A percentile compares a stretch with the other conserved stretches of the same genome.
phyloP scores from a whole-genome alignment of 2,888 invertebrate genomes.

The Allophyes oxyacanthae region DNA sequence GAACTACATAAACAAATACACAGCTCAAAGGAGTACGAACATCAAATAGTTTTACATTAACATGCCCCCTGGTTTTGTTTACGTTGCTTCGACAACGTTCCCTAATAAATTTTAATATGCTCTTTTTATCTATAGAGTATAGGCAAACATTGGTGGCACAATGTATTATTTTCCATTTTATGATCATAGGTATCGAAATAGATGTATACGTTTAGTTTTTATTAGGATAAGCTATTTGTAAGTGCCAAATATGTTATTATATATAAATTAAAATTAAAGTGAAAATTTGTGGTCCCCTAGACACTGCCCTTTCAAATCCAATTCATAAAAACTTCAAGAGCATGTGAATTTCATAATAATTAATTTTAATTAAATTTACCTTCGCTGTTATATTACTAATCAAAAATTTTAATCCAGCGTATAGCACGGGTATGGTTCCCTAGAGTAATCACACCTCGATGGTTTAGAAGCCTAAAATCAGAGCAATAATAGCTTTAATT shows the following conservation, averaged over 20 bases:
- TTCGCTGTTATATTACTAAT: slow-evolving; percentile 48
- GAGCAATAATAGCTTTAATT: slow-evolving; percentile 51
- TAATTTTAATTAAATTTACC: slow-evolving; percentile 45
- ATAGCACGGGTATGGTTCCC: slow-evolving; percentile 46
- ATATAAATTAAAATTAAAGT: neutral
- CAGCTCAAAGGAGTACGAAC: slow-evolving; percentile 67
- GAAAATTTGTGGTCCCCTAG: neutral
- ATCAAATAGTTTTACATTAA: slow-evolving; percentile 84
- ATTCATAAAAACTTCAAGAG: slow-evolving; percentile 31
- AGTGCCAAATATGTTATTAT: neutral
- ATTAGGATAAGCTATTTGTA: neutral
- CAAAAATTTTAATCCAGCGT: slow-evolving; percentile 58
- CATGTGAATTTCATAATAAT: slow-evolving; percentile 22
- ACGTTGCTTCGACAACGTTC: slow-evolving; percentile 62
- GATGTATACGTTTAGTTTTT: neutral
- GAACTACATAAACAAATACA: slow-evolving; percentile 74
- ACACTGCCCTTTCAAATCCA: slow-evolving; percentile 21
- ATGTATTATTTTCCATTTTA: slow-evolving; percentile 35
- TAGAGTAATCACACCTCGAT: slow-evolving; percentile 54
- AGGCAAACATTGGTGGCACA: slow-evolving; percentile 50
- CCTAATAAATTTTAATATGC: slow-evolving; percentile 77
- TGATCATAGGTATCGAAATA: slow-evolving; percentile 19
- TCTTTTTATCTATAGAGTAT: slow-evolving; percentile 68
- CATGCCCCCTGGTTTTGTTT: slow-evolving; percentile 66
- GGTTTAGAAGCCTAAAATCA: slow-evolving; percentile 38